A percentile compares a stretch with the other conserved stretches of the same genome.
These are phyloP conservation scores for Alectura lathami DNA, from an alignment of 2,113 vertebrate species.

Conservation along the genomic window DNA sequence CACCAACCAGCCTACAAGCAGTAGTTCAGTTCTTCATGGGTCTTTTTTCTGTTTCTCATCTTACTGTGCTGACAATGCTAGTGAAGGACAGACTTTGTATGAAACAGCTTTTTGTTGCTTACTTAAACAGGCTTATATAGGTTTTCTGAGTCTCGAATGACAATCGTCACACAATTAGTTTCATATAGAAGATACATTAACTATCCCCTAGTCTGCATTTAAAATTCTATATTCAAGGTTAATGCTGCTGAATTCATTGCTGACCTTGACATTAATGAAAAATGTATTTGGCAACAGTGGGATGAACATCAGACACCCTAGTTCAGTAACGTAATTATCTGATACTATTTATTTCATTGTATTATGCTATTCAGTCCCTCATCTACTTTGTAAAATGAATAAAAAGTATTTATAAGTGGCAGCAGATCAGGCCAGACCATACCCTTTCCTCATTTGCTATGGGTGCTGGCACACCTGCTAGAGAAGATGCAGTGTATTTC, in stretches of 20 bases:
- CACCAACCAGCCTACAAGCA: neutral
- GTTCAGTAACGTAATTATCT: neutral
- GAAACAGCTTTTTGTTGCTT: neutral
- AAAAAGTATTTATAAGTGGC: neutral
- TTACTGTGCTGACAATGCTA: neutral
- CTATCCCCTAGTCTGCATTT: neutral
- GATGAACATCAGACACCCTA: neutral
- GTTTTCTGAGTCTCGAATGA: neutral
- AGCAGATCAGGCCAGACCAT: neutral
- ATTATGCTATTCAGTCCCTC: neutral
- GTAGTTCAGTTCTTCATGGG: neutral
- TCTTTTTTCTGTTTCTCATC: neutral
- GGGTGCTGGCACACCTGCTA: neutral
- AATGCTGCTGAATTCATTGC: neutral
- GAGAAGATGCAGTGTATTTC: neutral
- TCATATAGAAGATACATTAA: neutral
- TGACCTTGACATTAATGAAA: neutral
- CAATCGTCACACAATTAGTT: neutral
- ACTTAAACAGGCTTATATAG: neutral
- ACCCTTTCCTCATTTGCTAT: fast-evolving
- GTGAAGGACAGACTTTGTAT: neutral
- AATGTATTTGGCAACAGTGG: neutral
- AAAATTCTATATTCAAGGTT: neutral
- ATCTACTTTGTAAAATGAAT: neutral
- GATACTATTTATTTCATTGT: neutral